phyloP scores from a whole-genome alignment of 2,113 vertebrate genomes.

The Dicentrarchus labrax region DNA sequence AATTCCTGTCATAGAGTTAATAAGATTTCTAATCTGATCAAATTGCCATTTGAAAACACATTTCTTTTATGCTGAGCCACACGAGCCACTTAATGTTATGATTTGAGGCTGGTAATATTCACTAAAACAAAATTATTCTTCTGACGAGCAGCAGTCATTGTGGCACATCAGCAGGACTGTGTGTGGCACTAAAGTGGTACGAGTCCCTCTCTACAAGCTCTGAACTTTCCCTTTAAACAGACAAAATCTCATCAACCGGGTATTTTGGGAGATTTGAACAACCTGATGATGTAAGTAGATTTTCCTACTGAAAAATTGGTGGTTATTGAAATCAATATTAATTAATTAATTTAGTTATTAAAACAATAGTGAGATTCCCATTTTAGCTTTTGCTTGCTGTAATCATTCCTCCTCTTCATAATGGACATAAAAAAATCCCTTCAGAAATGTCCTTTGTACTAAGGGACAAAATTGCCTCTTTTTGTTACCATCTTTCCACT shows the following conservation, averaged over 20 bases:
- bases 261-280: background rate
- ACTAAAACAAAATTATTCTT: constrained; percentile 18
- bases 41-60: constrained; percentile 40
- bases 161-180: background rate
- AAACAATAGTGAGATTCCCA: too few species aligned
- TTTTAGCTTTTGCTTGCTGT: too few species aligned
- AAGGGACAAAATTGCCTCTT: too few species aligned
- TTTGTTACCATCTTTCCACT: background rate
- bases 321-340: too few species aligned
- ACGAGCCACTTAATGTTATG: background rate
- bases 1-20: constrained; percentile 31
- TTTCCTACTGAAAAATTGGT: background rate
- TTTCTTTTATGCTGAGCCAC: constrained; percentile 8
- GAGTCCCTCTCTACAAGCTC: background rate
- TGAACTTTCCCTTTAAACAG: constrained; percentile 1
- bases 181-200: background rate
- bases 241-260: background rate
- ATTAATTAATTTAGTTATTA: too few species aligned
- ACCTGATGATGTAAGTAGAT: background rate
- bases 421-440: too few species aligned
- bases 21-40: constrained; percentile 40
- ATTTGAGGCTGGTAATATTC: constrained; percentile 21
- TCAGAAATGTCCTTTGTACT: too few species aligned
- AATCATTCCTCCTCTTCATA: too few species aligned
- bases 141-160: background rate